A percentile compares a stretch with the other conserved stretches of the same genome.
These are phyloP conservation scores for Microcebus ravelobensis DNA, from an alignment of 2,113 vertebrate species.

Conservation along the genomic window DNA sequence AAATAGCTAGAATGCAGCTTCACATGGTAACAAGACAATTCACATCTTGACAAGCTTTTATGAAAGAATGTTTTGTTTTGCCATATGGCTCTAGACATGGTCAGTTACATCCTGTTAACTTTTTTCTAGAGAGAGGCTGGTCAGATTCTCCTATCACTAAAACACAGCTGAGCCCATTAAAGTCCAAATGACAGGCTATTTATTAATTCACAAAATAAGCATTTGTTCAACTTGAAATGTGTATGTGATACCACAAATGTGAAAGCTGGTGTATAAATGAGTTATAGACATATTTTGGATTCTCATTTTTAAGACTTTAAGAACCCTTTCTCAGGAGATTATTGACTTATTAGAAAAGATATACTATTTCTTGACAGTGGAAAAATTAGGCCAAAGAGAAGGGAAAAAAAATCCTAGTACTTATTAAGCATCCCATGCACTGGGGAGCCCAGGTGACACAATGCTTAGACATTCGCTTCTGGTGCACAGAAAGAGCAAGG, in stretches of 20 bases:
- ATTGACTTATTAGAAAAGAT: not conserved
- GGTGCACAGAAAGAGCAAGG: not conserved
- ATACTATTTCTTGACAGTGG: not conserved
- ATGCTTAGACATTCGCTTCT: not conserved
- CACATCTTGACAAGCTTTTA: slow-evolving; percentile 4
- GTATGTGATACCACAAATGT: not conserved
- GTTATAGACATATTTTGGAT: not conserved
- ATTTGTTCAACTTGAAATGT: not conserved
- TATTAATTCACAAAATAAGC: slow-evolving; percentile 9
- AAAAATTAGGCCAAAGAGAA: not conserved
- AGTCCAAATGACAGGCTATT: not conserved
- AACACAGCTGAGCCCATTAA: slow-evolving; percentile 7
- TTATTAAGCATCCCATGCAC: not conserved
- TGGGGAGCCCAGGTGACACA: not conserved
- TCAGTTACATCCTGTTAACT: not conserved
- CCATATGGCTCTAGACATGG: slow-evolving; percentile 8
- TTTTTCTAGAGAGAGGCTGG: not conserved
- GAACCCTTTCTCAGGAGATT: not conserved
- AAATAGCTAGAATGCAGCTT: not conserved
- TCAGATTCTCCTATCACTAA: not conserved
- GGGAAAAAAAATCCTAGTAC: not conserved
- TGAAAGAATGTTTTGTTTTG: not conserved
- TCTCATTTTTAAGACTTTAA: slow-evolving; percentile 44
- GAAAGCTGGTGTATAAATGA: not conserved
- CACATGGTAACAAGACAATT: slow-evolving; percentile 9